Base-by-base conservation (phyloP, 2,113 vertebrate species). In the Apeltes quadracus region DNA sequence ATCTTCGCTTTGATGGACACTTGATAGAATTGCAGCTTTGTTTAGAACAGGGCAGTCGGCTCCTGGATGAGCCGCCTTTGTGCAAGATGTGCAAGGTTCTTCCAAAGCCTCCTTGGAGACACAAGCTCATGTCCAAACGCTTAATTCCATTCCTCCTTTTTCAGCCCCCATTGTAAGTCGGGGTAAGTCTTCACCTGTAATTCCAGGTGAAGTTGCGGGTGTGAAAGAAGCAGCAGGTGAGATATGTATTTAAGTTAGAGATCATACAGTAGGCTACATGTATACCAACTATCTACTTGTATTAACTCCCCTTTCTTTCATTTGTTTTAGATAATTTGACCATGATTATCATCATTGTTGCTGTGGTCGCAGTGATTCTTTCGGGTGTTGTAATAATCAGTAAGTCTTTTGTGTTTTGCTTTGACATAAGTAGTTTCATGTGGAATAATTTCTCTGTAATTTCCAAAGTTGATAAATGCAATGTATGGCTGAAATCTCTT, bases 11-110 rank as follows among this genome's bases (percentile, higher is more conserved):
- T 90, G 90, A 92, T 85, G 81, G 91, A 87, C 83, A 65, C 87
- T 66, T 91, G 90, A 92, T 90, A 83, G 83, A 89, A 93, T 92
- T 88, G 91, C 88, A 84, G 72, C 85, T 81, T 84, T 90, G 82
- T 81, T 90, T 85, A 88, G 70, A 70, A 13, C 75, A 62, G 61
- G 59, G 58, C 54, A 43, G 51, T 46, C 36, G 15, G 44, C 51
- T 80, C 43, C 29, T n/a, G 16, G 65, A 54, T 57, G 36, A 76
- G 72, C 53, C 55, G 51, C 39, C 25, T 70, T 41, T 64, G 38
- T 73, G 20, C 43, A 61, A 75, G 14, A 48, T n/a, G 29, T 50
- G 13, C 20, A 0, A 34, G 32, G 8, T 69, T 67, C 48, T 1
- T 61, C 65, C 48, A 43, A 50, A 72, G 27, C 20, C 13, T 58